Evolutionary conservation across 2,113 vertebrate species (phyloP).

Genomic region (Pelecanoides urinatrix): DNA sequence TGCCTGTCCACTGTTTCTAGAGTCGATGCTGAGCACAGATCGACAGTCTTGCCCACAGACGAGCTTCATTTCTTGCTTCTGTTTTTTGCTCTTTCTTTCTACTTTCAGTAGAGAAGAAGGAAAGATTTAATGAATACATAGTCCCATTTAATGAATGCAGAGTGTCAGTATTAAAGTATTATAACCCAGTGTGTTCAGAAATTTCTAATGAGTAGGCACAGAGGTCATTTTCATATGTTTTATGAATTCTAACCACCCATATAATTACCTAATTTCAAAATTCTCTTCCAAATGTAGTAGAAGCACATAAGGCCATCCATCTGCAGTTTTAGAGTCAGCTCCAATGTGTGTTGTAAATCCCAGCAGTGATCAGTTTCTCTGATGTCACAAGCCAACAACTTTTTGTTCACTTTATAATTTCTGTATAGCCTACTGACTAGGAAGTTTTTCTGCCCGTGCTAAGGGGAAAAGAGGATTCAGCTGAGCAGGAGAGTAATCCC

Average conservation of each 20-base stretch:
- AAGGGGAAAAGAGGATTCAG: background rate
- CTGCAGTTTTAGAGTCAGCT: background rate
- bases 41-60: background rate
- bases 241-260: slow-evolving; percentile 15
- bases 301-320: background rate
- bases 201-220: background rate
- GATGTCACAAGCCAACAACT: background rate
- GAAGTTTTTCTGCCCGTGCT: background rate
- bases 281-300: background rate
- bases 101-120: background rate
- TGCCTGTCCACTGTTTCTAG: background rate
- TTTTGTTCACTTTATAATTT: background rate
- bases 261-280: slow-evolving; percentile 9
- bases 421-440: background rate
- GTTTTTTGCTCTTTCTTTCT: background rate
- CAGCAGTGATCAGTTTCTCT: background rate
- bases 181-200: background rate
- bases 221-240: slow-evolving; percentile 10
- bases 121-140: background rate
- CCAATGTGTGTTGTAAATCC: background rate
- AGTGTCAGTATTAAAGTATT: background rate
- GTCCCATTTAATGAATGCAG: background rate
- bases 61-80: background rate
- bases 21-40: background rate
- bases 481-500: background rate